Evolutionary conservation across 2,113 vertebrate species (phyloP).

Genomic region (Sceloporus tristichus): DNA sequence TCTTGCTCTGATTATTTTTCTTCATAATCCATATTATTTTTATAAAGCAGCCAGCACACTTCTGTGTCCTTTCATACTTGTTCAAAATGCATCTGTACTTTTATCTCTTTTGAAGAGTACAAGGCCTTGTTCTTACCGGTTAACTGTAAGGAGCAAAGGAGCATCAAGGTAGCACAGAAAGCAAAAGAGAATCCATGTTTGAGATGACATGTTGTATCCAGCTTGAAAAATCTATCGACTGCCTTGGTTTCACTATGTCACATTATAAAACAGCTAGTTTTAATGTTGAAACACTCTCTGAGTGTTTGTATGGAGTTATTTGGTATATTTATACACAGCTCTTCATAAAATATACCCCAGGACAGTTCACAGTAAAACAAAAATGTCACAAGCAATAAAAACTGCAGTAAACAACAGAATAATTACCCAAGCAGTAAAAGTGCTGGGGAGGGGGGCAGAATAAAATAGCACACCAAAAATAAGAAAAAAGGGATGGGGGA

Average conservation of each 20-base stretch:
- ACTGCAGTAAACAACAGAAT: too few species aligned
- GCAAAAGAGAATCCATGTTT: not conserved
- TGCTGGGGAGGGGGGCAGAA: too few species aligned
- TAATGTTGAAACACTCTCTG: not conserved
- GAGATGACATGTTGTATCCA: not conserved
- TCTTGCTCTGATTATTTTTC: slow-evolving; percentile 6
- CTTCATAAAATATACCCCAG: too few species aligned
- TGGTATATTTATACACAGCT: not conserved
- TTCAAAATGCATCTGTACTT: not conserved
- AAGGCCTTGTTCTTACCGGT: not conserved
- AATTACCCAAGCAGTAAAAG: too few species aligned
- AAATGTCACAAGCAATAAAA: not conserved
- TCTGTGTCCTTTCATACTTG: not conserved
- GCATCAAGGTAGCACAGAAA: not conserved
- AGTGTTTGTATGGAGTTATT: not conserved
- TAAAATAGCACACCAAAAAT: too few species aligned
- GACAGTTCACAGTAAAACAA: too few species aligned
- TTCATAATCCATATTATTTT: not conserved
- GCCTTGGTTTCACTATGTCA: not conserved
- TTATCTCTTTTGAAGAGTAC: not conserved
- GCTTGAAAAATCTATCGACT: not conserved
- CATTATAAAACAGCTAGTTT: not conserved
- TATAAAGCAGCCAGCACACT: not conserved
- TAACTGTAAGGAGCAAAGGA: not conserved
- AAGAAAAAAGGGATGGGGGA: too few species aligned